Evolutionary conservation across 2,888 invertebrate species (phyloP).

Genomic region (Muscina levida): DNA sequence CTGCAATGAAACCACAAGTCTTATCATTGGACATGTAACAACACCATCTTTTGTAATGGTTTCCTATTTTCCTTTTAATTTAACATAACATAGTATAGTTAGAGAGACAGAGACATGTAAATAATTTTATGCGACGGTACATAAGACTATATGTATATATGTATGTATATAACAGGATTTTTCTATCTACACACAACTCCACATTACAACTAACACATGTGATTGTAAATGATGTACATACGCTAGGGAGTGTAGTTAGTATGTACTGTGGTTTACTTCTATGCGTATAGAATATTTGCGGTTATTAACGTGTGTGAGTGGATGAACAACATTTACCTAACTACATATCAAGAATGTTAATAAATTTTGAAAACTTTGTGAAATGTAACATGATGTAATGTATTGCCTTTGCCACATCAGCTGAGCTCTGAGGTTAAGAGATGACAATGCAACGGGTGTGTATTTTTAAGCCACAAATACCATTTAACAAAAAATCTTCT

Average conservation of each 20-base stretch:
- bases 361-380: not conserved
- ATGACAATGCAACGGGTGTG: no score
- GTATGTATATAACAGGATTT: not conserved
- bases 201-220: not conserved
- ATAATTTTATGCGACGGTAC: no score
- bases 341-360: not conserved
- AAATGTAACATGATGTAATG: not conserved
- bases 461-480: not conserved
- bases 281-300: conserved; percentile 3
- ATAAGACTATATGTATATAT: not conserved
- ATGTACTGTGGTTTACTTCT: conserved; percentile 1
- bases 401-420: not conserved
- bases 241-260: not conserved
- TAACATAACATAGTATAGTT: conserved; percentile 28
- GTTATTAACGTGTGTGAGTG: not conserved
- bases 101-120: no score
- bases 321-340: not conserved
- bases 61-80: conserved; percentile 37
- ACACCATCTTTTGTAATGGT: conserved; percentile 36
- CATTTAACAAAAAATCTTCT: not conserved
- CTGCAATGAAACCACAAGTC: conserved; percentile 40
- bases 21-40: conserved; percentile 36
- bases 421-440: not conserved
- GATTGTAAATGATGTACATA: not conserved
- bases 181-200: no score